Evolutionary conservation across 2,888 invertebrate genomes (phyloP), one percentile per base, ranked within the genome.

Genomic region (Acleris laterana): DNA sequence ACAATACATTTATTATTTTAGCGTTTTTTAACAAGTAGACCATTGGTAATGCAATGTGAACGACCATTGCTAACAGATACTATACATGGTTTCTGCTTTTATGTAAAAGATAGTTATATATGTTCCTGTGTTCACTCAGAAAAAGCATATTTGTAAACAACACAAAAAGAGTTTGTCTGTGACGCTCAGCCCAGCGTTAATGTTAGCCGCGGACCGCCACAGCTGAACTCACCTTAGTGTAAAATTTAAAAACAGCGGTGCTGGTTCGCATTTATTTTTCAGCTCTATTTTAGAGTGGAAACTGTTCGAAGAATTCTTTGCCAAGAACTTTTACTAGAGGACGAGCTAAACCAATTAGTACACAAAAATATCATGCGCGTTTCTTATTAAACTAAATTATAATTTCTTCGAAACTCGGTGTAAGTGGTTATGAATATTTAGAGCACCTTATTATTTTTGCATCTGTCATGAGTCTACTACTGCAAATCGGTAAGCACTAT

Each of bases 171-270:
- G 6, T 46, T n/a, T n/a, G 46, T 6, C 46, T 50, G 19, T 17
- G 46, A 25, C 22, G 57, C 25, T 28, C 57, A 48, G 25, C 57
- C 17, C 28, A 44, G 57, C 57, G 57, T 22, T 48, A 46, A 46
- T 57, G 48, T 46, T 57, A 46, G 57, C 46, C 55, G 42, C 55
- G 16, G 57, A 46, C 46, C 46, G 57, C n/a, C 44, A 48, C 57
- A 48, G 57, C 57, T 25, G 57, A 44, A 57, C 46, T 57, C 57
- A 57, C 46, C 57, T 57, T 46, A 57, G 25, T 57, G 57, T 57
- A 13, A 44, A 57, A 57, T 46, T 46, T 57, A 48, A 57, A 57
- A 57, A 46, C 46, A 28, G 57, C 57, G 44, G 5, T 57, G n/a
- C 17, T 56, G 6, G 17, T 28, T 19, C 46, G n/a, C 25, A 48